Conservation (phyloP, 2,888 invertebrate genomes). For the Pherbina coryleti region DNA sequence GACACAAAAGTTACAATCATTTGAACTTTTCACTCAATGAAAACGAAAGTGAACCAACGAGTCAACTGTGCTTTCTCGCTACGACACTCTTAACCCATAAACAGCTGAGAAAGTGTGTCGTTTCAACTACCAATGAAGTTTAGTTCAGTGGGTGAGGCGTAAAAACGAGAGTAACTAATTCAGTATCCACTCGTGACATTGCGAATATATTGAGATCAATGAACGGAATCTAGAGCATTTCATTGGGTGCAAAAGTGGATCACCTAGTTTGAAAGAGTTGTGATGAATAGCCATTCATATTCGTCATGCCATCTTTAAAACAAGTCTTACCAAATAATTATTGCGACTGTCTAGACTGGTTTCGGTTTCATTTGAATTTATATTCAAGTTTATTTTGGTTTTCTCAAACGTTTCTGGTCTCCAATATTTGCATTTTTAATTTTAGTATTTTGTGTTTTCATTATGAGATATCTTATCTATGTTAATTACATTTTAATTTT, state of each 20-base stretch:
- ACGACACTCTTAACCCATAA: background rate
- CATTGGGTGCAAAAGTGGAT: conserved; percentile 3
- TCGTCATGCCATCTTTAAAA: background rate
- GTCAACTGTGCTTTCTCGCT: background rate
- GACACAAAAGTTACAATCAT: too few species aligned
- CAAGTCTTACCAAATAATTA: background rate
- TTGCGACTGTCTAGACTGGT: background rate
- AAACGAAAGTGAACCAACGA: background rate
- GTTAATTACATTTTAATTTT: too few species aligned
- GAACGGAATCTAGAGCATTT: conserved; percentile 13
- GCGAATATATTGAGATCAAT: background rate
- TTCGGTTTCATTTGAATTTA: background rate
- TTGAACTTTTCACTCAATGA: background rate
- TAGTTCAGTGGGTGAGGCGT: background rate
- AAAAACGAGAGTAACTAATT: background rate
- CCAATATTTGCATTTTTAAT: too few species aligned
- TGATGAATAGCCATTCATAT: background rate
- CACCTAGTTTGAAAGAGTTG: background rate
- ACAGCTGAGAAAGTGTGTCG: background rate
- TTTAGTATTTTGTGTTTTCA: too few species aligned
- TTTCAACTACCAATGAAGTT: too few species aligned
- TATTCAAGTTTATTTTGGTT: background rate
- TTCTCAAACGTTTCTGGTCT: too few species aligned
- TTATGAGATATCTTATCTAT: too few species aligned
- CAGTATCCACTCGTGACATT: background rate